These are phyloP conservation scores for Xerus inauris DNA, from an alignment of 2,113 vertebrate species.

Conservation along the genomic window DNA sequence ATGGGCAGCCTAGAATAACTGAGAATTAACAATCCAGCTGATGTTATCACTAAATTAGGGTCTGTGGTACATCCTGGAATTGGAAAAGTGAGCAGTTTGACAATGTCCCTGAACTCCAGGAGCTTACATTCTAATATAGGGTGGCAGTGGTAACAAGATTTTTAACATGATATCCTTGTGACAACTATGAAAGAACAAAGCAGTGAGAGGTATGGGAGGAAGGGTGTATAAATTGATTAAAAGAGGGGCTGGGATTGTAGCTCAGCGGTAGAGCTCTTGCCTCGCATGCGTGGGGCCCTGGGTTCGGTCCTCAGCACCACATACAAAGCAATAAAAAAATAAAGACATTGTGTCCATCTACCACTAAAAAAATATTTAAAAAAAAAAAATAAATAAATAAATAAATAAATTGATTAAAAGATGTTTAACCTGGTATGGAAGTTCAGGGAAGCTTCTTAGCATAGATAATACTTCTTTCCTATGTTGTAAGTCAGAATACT, in stretches of 20 bases:
- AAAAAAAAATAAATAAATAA: no score
- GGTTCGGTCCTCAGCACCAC: no score
- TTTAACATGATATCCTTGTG: not conserved
- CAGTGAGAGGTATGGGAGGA: not conserved
- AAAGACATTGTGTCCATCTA: no score
- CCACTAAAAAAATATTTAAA: no score
- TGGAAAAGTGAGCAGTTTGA: not conserved
- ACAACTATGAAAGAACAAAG: not conserved
- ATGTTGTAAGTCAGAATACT: not conserved
- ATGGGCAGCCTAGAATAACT: not conserved
- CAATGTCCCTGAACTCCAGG: not conserved
- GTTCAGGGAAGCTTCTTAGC: not conserved
- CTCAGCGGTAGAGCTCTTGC: no score
- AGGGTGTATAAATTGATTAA: not conserved
- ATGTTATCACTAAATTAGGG: not conserved
- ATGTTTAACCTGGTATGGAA: not conserved
- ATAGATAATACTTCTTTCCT: not conserved
- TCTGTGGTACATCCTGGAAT: not conserved
- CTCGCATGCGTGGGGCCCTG: no score
- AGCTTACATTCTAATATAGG: not conserved
- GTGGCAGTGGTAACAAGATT: not conserved
- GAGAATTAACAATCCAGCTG: slow-evolving; percentile 1
- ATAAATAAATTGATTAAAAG: not conserved
- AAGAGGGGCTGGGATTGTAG: no score
- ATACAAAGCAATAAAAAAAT: no score